Conservation (phyloP, 92 coral and sea anemone species). For the Parazoanthus swiftii region DNA sequence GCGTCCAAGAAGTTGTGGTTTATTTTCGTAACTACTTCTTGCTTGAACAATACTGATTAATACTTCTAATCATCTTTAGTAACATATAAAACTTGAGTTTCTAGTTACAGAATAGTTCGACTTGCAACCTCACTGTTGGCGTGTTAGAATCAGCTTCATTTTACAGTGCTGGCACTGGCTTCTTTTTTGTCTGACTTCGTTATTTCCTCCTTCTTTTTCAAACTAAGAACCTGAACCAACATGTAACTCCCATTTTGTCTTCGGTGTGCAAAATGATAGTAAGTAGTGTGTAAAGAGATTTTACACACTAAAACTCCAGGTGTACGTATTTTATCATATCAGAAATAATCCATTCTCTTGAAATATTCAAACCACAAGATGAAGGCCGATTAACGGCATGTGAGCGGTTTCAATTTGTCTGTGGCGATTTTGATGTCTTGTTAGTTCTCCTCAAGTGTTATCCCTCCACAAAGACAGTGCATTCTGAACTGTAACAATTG, state of each 20-base stretch:
- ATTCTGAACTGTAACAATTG: neutral
- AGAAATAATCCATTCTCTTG: neutral
- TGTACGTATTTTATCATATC: neutral
- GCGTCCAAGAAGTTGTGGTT: neutral
- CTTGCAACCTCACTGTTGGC: neutral
- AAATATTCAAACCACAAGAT: neutral
- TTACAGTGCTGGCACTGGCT: neutral
- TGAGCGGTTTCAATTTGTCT: neutral
- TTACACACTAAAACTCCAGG: neutral
- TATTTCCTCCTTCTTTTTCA: neutral
- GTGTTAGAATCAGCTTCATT: neutral
- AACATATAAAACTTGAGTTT: neutral
- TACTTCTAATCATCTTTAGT: neutral
- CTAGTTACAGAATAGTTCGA: neutral
- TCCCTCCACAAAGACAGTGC: neutral
- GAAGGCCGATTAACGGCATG: neutral
- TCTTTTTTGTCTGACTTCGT: slow-evolving; percentile 8
- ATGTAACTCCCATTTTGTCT: neutral
- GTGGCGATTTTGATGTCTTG: neutral
- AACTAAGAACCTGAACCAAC: too few relatives aligned
- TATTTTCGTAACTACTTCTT: neutral
- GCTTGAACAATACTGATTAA: neutral
- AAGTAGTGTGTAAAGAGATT: neutral
- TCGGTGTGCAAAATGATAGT: neutral
- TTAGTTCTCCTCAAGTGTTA: neutral